Base-by-base conservation (phyloP, 2,888 invertebrate species). In the Metellina segmentata region DNA sequence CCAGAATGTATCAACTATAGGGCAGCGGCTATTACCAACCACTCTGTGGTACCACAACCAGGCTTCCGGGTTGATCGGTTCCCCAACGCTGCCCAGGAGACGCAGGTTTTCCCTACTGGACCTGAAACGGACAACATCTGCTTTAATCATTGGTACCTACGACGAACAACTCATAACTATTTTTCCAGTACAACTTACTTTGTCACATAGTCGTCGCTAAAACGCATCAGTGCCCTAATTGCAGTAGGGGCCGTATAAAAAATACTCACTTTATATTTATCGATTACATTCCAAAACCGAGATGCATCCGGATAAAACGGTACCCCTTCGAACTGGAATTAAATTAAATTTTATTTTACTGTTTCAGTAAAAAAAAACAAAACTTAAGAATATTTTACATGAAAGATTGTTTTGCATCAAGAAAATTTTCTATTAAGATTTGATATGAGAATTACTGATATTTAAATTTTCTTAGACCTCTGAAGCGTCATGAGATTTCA, bases 241-340 rank as follows among this genome's bases (percentile, higher is more conserved):
- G 99, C 99, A 6, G 99, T 99, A 0, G 99, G 99, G 0, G 99
- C 99, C 0, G 99, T 99, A 95, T 99, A 99, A 95, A 99, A 98
- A 95, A 99, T 99, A 81, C 96, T 97, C 48, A 99, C 98, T 95
- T 97, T 97, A 95, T 99, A 99, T 95, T 99, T 99, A 94, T 98
- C 97, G 92, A 98, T 96, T 9, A 99, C 96, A 9, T 96, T 96
- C 99, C 99, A 99, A 95, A 98, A 98, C 75, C 99, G 96, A 94
- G 98, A 97, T 94, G 98, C 97, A 93, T 97, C 97, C 2, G 99
- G 99, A 95, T 97, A 97, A 95, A 98, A 98, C 0, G 99, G 99
- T 0, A 98, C 98, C 7, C 99, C 99, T 96, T 99, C 99, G 95
- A 98, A 98, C 98, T 98, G 95, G 49, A 72, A 78, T 52, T 61